phyloP scores from a whole-genome alignment of 2,888 invertebrate species.

The Drosophila pseudotalamancana region DNA sequence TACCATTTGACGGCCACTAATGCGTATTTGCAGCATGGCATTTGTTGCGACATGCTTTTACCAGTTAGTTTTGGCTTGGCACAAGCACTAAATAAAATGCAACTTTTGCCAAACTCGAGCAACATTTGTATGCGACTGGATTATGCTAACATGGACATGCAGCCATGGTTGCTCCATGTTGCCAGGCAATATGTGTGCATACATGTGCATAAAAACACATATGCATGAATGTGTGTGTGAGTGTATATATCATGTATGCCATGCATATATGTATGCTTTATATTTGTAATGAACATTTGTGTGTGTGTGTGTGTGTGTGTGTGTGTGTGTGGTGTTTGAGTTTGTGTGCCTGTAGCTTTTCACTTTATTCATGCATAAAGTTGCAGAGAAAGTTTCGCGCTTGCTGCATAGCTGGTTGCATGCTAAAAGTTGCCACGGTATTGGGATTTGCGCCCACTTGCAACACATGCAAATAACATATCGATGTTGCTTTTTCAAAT shows the following conservation, averaged over 20 bases:
- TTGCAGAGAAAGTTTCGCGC: constrained; percentile 55
- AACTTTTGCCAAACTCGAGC: constrained; percentile 55
- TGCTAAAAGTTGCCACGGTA: constrained; percentile 44
- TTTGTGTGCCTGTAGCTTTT: constrained; percentile 45
- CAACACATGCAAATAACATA: constrained; percentile 58
- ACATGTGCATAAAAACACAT: background rate
- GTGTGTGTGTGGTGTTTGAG: background rate
- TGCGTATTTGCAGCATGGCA: constrained; percentile 49
- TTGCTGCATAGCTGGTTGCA: constrained; percentile 35
- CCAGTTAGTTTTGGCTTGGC: constrained; percentile 13
- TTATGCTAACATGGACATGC: constrained; percentile 47
- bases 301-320: constrained; percentile 11
- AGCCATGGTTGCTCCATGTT: background rate
- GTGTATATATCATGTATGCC: constrained; percentile 6
- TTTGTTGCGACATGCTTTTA: constrained; percentile 38
- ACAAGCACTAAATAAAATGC: constrained; percentile 62
- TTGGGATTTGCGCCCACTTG: constrained; percentile 39
- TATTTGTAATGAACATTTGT: constrained; percentile 5
- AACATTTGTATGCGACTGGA: constrained; percentile 57
- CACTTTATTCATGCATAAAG: constrained; percentile 64
- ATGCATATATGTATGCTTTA: constrained; percentile 13
- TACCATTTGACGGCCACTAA: constrained; percentile 32
- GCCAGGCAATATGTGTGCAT: background rate
- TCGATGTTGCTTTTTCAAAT: constrained; percentile 58
- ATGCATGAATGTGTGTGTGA: background rate